phyloP scores from a whole-genome alignment of 1,140 invertebrate species.

The Teleopsis dalmanni region DNA sequence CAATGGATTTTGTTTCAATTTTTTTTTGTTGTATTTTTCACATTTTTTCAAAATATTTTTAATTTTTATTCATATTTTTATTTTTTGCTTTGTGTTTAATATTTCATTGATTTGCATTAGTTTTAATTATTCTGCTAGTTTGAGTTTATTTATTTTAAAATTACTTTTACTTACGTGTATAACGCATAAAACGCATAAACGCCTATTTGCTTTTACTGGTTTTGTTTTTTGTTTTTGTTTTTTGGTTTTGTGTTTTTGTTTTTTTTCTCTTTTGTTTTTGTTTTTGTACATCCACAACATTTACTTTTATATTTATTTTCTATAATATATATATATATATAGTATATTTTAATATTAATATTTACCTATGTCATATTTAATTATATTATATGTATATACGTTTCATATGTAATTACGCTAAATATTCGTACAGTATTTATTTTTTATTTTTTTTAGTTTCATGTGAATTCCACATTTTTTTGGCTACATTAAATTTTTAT shows the following conservation, averaged over 20 bases:
- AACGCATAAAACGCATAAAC: background rate
- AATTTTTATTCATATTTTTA: background rate
- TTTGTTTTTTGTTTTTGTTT: background rate
- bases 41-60: too few relatives aligned
- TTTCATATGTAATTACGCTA: too few relatives aligned
- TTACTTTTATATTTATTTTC: background rate
- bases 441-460: too few relatives aligned
- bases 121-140: too few relatives aligned
- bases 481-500: background rate
- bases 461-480: too few relatives aligned
- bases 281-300: background rate
- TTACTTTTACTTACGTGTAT: background rate
- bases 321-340: conserved; percentile 2
- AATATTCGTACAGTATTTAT: too few relatives aligned
- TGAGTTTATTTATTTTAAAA: background rate
- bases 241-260: background rate
- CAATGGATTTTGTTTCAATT: too few relatives aligned
- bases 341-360: background rate
- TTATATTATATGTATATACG: too few relatives aligned
- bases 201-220: background rate
- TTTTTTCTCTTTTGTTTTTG: background rate
- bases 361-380: too few relatives aligned
- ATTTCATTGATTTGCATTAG: background rate
- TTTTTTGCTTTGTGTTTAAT: background rate
- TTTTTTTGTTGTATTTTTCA: too few relatives aligned